Evolutionary conservation across 23 tunicate genomes (phyloP).

Genomic region (Halocynthia roretzi): DNA sequence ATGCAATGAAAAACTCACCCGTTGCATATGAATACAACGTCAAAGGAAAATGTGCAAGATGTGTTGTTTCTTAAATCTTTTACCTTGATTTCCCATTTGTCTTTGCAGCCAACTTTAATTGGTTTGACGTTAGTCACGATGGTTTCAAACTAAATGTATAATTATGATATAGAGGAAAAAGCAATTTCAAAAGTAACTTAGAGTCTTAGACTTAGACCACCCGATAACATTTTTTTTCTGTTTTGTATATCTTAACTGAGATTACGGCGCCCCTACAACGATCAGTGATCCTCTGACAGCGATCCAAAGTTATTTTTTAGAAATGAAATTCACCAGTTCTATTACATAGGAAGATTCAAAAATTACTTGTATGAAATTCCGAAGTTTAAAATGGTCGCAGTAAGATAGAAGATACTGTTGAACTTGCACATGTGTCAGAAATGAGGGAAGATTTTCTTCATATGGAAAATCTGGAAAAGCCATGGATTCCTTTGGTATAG

Average conservation of each 20-base stretch:
- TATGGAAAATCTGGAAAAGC: slow-evolving; percentile 73
- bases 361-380: slow-evolving; percentile 31
- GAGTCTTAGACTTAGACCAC: too few species aligned
- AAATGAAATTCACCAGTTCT: too few species aligned
- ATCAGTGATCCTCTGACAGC: too few species aligned
- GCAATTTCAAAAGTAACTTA: neutral
- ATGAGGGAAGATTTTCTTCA: slow-evolving; percentile 43
- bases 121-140: neutral
- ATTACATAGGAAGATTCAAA: too few species aligned
- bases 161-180: slow-evolving; percentile 1
- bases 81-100: slow-evolving; percentile 23
- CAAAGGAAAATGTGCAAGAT: slow-evolving; percentile 25
- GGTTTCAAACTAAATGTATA: slow-evolving; percentile 33
- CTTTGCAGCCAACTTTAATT: neutral
- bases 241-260: neutral
- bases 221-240: neutral
- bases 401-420: slow-evolving; percentile 42
- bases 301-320: too few species aligned
- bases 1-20: slow-evolving; percentile 26
- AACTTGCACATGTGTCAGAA: slow-evolving; percentile 46
- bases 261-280: too few species aligned
- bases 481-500: slow-evolving; percentile 75
- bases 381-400: slow-evolving; percentile 25
- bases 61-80: slow-evolving; percentile 16
- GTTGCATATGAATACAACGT: slow-evolving; percentile 70